Conservation (phyloP, 2,888 invertebrate species). For the Xestoiulus laeticollis region DNA sequence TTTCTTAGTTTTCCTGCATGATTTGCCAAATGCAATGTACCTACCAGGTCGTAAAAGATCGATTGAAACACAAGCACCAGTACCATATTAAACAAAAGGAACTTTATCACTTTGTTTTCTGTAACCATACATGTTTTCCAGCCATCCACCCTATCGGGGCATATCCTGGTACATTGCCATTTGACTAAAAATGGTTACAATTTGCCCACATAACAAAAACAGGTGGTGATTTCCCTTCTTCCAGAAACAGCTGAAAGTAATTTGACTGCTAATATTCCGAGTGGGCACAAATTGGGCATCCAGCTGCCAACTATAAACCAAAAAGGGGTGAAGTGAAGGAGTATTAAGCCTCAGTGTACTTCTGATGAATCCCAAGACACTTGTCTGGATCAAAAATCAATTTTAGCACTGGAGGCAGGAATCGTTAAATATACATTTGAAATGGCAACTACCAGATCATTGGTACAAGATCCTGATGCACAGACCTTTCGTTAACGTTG, state of each 20-base stretch:
- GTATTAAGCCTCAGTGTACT: neutral
- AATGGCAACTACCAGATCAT: no score
- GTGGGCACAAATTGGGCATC: conserved; percentile 11
- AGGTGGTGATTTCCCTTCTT: neutral
- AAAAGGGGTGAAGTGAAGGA: neutral
- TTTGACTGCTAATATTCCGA: neutral
- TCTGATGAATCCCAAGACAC: neutral
- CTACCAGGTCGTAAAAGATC: no score
- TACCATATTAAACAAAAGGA: no score
- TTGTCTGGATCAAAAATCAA: neutral
- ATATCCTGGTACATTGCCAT: neutral
- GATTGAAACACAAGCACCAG: no score
- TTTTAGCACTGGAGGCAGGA: no score
- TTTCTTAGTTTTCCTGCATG: no score
- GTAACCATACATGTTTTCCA: no score
- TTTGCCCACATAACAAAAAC: neutral
- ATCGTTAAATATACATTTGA: no score
- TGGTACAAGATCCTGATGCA: no score
- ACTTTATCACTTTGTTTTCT: no score
- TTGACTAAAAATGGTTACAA: neutral
- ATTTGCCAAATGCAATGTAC: no score
- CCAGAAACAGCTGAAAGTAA: conserved; percentile 15
- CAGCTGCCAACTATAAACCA: neutral
- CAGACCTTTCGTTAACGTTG: no score
- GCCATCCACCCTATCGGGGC: neutral